Conservation (phyloP, 2,888 invertebrate genomes). For the Gryllus longicercus region DNA sequence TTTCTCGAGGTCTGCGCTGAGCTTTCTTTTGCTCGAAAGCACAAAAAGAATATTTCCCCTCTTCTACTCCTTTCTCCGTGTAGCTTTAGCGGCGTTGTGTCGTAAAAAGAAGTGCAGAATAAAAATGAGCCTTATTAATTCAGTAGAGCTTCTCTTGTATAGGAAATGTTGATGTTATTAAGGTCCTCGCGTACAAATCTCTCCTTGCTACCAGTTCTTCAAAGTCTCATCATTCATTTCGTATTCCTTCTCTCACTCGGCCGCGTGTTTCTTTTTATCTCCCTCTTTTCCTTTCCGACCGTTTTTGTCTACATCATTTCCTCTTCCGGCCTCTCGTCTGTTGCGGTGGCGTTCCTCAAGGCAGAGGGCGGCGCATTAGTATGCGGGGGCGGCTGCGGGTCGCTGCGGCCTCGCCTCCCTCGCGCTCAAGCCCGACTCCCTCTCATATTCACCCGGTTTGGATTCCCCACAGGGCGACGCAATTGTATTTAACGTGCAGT, state of each 20-base stretch:
- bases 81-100: not conserved
- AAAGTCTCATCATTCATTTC: conserved; percentile 17
- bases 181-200: conserved; percentile 11
- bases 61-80: conserved; percentile 8
- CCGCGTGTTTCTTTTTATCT: not conserved
- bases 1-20: not conserved
- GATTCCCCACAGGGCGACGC: no score
- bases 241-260: conserved; percentile 17
- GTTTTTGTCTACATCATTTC: conserved; percentile 17
- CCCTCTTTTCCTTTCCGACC: not conserved
- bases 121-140: conserved; percentile 17
- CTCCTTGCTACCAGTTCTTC: conserved; percentile 17
- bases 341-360: not conserved
- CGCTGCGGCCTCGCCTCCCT: no score
- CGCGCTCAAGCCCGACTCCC: no score
- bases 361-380: not conserved
- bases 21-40: not conserved
- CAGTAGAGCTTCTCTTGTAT: conserved; percentile 17
- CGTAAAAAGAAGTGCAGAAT: conserved; percentile 2
- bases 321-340: not conserved
- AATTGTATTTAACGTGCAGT: no score
- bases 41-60: conserved; percentile 17
- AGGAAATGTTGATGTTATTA: conserved; percentile 17
- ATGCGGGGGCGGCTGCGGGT: not conserved
- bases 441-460: no score